Percentiles rank a stretch among this genome's conserved stretches.
Conservation (phyloP, 2,888 invertebrate genomes). For the Coremacera marginata region DNA sequence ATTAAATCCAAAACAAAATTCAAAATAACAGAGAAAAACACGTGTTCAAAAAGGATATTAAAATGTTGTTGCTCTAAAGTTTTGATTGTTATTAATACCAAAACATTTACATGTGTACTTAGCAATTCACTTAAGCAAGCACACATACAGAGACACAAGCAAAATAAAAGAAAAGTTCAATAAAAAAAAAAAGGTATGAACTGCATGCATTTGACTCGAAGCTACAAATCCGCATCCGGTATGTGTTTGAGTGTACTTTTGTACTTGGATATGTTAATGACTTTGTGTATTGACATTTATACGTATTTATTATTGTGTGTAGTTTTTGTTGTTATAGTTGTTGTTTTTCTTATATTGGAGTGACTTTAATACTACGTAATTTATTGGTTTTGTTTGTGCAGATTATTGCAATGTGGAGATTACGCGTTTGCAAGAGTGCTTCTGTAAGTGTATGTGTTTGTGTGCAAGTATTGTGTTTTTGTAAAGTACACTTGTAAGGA, state of each 20-base stretch:
- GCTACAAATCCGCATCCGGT: not conserved
- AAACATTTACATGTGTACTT: too few relatives aligned
- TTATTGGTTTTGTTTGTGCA: constrained; percentile 21
- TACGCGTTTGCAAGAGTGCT: not conserved
- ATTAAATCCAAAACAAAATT: too few relatives aligned
- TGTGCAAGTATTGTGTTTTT: too few relatives aligned
- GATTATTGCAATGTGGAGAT: constrained; percentile 23
- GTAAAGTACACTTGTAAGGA: not conserved
- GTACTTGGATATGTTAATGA: not conserved
- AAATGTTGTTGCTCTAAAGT: too few relatives aligned
- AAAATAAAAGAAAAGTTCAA: too few relatives aligned
- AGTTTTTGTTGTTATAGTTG: not conserved
- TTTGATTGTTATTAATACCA: too few relatives aligned
- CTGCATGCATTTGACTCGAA: too few relatives aligned
- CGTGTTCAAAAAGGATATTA: too few relatives aligned
- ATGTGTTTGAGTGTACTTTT: not conserved
- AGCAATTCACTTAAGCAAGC: too few relatives aligned
- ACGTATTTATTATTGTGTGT: not conserved
- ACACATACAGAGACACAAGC: too few relatives aligned
- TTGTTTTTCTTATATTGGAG: constrained; percentile 1
- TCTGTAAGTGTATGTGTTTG: not conserved
- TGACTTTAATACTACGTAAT: constrained; percentile 22
- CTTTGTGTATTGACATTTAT: constrained; percentile 23
- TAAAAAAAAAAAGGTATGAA: too few relatives aligned
- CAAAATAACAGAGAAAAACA: too few relatives aligned